Conservation (phyloP, 2,113 vertebrate species). For the Cavia porcellus region DNA sequence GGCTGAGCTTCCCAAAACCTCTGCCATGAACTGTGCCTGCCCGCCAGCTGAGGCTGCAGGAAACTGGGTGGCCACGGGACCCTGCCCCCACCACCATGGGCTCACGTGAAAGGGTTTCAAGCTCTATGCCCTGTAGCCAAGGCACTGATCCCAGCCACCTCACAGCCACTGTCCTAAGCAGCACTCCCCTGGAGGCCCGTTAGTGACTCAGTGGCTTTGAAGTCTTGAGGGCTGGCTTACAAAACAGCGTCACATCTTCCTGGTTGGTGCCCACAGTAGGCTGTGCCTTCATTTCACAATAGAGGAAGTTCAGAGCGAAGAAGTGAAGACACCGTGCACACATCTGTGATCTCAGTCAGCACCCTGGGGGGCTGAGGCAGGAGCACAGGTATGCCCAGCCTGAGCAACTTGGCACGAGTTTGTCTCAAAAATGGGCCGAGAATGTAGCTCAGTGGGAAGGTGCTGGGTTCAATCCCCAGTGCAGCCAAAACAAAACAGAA, state of each 20-base stretch:
- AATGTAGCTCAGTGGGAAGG: no score
- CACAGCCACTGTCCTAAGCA: neutral
- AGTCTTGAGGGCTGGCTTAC: neutral
- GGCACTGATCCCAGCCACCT: neutral
- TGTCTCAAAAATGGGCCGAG: no score
- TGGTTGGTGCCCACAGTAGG: neutral
- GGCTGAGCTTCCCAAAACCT: neutral
- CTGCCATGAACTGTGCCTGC: neutral
- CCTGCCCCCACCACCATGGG: no score
- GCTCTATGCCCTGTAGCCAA: no score
- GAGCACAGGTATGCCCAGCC: no score
- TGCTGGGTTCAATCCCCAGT: no score
- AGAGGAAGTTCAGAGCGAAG: constrained; percentile 8
- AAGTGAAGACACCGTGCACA: no score
- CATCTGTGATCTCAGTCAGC: no score
- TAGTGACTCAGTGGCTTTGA: neutral
- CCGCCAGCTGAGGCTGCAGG: neutral
- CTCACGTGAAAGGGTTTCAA: no score
- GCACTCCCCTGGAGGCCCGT: neutral
- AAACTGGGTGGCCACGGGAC: neutral
- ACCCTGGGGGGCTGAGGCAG: no score
- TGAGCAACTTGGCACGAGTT: no score
- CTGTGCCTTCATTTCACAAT: neutral
- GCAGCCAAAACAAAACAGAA: neutral
- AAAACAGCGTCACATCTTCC: neutral